Base-by-base conservation (phyloP, 2,888 invertebrate species). In the Tanaodytes sp. region DNA sequence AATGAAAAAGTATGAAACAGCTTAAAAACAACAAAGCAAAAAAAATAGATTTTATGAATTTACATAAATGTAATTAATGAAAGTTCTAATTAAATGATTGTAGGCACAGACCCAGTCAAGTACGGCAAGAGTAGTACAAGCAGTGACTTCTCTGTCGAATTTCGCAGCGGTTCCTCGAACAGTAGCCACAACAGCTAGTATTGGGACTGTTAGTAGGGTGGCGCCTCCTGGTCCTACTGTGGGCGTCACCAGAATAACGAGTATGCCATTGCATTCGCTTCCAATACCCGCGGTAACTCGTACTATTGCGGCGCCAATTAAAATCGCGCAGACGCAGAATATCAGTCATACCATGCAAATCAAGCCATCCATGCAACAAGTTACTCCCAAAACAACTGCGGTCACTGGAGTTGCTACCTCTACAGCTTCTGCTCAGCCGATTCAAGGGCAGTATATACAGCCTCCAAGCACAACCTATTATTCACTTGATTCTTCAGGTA, bases 201-300 rank as follows among this genome's bases (percentile, higher is more conserved):
- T 80, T n/a, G 77, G 79, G 4, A 81, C 76, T 61, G 77, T 78
- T 0, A 63, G 80, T n/a, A 76, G 80, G 20, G 80, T 82, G 19
- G 73, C 79, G 1, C 84, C 81, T 27, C 78, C 82, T 4, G 75
- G 79, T 12, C 79, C 81, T 2, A 75, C 83, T 3, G 78, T 82
- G 0, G 81, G 51, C 6, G 65, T 83, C n/a, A 77, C 83, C 2
- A 76, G 84, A 46, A 83, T 85, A 68, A 78, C 84, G 2, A 80
- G 80, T 9, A 84, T 84, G 82, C 80, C 84, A 0, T 65, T 84
- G 23, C 84, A 84, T 59, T 76, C 83, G 1, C 61, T 84, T 37
- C 84, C 84, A 6, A 63, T 84, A 16, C 73, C 82, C 12, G 76
- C 83, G 0, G 76, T 78, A 1, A 77, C 81, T 1, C 75, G 83